Base-by-base conservation (phyloP, 2,888 invertebrate species). In the Chrysotoxum bicinctum region DNA sequence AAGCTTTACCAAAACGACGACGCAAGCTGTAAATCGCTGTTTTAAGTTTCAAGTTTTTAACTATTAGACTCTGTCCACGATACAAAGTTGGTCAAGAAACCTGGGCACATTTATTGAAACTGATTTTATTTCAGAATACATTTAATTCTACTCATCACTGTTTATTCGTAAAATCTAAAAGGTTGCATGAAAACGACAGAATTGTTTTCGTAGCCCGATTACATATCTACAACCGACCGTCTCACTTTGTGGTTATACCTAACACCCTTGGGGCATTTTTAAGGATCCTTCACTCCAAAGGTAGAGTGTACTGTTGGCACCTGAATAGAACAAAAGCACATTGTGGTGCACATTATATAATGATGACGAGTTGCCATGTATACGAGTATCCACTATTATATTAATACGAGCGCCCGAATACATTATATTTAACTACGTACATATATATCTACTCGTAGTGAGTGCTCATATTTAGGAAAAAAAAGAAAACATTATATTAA, bases 241-340 rank as follows among this genome's bases (percentile, higher is more conserved):
- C 7, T 21, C 60, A 23, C 40, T 23, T 32, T 30, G 23, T 14
- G n/a, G 2, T 45, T 32, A 12, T 8, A n/a, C n/a, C 6, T 26
- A 3, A 26, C 1, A 7, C 16, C 12, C 40, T 35, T 23, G 7
- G 26, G 16, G 10, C n/a, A 19, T 3, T 66, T 50, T 70, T 43
- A 79, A 79, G 79, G 84, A 84, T 79, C 75, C 52, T 54, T 54
- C n/a, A 78, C 35, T 16, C 54, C 1, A 16, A 2, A 45, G 10
- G 19, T 35, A 3, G 23, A 40, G 43, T 19, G 30, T 56, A 54
- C 35, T 32, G 5, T 58, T 75, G 43, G 66, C 66, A 84, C 78
- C 74, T 75, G 84, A 84, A 79, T 79, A 75, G 84, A 84, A 84
- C 84, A 84, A 84, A 60, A 75, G 72, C 79, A 75, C 74, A 78